A percentile compares a stretch with the other conserved stretches of the same genome.
Conservation (phyloP, 2,113 vertebrate species). For the Sinocyclocheilus grahami region DNA sequence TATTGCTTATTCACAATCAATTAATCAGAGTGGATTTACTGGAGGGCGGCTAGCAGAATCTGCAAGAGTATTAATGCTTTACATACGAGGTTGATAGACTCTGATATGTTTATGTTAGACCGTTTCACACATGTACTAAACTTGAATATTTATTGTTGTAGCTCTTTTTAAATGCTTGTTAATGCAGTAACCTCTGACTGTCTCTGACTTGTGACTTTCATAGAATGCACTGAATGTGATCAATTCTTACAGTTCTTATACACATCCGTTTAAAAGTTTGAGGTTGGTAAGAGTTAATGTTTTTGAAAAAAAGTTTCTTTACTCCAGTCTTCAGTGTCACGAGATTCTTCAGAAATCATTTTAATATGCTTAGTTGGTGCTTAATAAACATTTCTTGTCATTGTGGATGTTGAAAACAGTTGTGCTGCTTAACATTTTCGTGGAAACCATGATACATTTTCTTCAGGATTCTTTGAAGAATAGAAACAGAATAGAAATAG, state of each 20-base stretch:
- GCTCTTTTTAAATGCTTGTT: not conserved
- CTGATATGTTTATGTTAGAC: not conserved
- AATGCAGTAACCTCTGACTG: not conserved
- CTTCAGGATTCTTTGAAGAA: not conserved
- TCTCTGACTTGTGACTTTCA: not conserved
- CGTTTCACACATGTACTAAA: not conserved
- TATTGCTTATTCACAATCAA: slow-evolving; percentile 39
- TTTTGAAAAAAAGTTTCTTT: too few relatives aligned
- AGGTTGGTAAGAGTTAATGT: not conserved
- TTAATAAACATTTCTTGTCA: not conserved
- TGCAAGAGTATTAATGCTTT: slow-evolving; percentile 6
- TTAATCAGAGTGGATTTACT: slow-evolving; percentile 26
- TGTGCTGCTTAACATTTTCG: not conserved
- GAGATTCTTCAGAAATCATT: not conserved
- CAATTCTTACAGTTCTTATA: not conserved
- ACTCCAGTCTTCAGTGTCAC: not conserved
- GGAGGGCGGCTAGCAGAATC: slow-evolving; percentile 10
- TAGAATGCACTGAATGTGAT: not conserved
- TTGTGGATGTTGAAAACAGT: not conserved
- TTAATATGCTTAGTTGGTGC: too few relatives aligned
- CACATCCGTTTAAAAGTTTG: not conserved
- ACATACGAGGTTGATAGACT: not conserved
- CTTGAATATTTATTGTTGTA: not conserved
- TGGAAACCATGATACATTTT: too few relatives aligned
- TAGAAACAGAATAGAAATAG: not conserved